Percentiles rank a stretch among this genome's conserved stretches.
Conservation (phyloP, 1,140 invertebrate genomes). For the Oncopeltus fasciatus region DNA sequence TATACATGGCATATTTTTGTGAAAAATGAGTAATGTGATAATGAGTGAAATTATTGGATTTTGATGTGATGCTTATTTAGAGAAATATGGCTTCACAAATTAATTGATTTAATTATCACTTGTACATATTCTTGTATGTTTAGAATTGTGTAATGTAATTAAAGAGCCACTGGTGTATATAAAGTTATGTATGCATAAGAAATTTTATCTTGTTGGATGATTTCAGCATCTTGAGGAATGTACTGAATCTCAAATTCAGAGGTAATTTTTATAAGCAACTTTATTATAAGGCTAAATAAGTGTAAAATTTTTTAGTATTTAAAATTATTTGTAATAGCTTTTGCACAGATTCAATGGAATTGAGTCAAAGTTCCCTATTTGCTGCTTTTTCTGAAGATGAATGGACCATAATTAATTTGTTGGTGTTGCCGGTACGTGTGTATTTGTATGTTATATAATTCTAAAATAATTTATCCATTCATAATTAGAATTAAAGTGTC, state of each 20-base stretch:
- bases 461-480: background rate
- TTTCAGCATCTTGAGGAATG: background rate
- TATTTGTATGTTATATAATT: background rate
- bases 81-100: constrained; percentile 1
- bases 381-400: background rate
- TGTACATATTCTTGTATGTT: constrained; percentile 1
- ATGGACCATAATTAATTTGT: background rate
- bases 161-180: constrained; percentile 1
- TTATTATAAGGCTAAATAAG: background rate
- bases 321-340: constrained; percentile 3
- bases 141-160: background rate
- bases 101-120: background rate
- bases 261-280: background rate
- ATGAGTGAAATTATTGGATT: background rate
- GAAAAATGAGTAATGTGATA: background rate
- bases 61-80: background rate
- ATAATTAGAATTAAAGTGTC: background rate
- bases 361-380: background rate
- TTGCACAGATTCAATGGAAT: background rate
- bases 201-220: constrained; percentile 4
- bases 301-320: constrained; percentile 3
- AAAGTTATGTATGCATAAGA: constrained; percentile 7
- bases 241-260: background rate
- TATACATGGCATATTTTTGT: background rate
- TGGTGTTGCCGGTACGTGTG: background rate